Evolutionary conservation across 1,140 invertebrate species (phyloP).

Genomic region (Apocrypta bakeri): DNA sequence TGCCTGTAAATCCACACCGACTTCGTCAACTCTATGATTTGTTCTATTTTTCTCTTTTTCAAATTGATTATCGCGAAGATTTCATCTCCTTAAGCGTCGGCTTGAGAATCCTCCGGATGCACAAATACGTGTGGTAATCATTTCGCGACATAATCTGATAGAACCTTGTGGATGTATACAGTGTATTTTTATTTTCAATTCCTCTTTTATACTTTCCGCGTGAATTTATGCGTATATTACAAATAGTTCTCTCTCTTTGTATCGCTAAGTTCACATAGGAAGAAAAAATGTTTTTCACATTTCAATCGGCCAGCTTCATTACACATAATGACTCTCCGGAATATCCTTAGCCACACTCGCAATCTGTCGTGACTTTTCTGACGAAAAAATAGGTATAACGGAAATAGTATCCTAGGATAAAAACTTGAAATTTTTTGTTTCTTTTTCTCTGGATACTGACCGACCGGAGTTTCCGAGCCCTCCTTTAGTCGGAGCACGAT

Average conservation of each 20-base stretch:
- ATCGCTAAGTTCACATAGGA: not conserved
- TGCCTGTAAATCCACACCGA: conserved; percentile 78
- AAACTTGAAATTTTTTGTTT: not conserved
- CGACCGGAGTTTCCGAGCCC: conserved; percentile 88
- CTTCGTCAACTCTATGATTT: conserved; percentile 2
- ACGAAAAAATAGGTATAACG: not conserved
- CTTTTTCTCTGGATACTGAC: conserved; percentile 72
- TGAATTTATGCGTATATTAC: not conserved
- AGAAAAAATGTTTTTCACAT: not conserved
- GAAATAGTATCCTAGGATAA: not conserved
- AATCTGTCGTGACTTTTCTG: not conserved
- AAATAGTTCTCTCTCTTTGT: not conserved
- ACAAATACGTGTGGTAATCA: conserved; percentile 7
- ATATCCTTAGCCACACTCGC: not conserved
- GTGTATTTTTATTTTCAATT: not conserved
- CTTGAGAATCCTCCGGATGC: not conserved
- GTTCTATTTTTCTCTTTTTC: not conserved
- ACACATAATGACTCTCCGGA: too few relatives aligned
- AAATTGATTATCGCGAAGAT: not conserved
- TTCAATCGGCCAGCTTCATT: too few relatives aligned
- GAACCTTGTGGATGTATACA: not conserved
- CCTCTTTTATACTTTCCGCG: too few relatives aligned
- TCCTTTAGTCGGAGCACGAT: conserved; percentile 92
- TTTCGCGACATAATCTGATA: conserved; percentile 15
- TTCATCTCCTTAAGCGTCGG: not conserved